A percentile compares a stretch with the other conserved stretches of the same genome.
phyloP scores from a whole-genome alignment of 1,140 invertebrate genomes.

The Drosophila tropicalis region DNA sequence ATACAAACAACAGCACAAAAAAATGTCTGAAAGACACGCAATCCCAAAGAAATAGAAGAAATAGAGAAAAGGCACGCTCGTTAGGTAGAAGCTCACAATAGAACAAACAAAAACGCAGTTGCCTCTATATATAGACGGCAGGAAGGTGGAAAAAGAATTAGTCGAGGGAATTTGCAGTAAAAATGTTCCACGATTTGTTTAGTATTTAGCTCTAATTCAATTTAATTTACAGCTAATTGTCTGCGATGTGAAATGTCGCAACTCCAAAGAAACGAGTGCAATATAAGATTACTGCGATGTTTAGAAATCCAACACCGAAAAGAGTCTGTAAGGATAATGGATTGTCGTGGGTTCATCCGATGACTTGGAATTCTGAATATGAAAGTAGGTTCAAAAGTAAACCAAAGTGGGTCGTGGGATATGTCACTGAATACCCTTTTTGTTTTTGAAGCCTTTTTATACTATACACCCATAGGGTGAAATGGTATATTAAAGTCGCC shows the following conservation, averaged over 20 bases:
- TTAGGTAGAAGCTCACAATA: conserved; percentile 38
- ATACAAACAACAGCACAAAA: conserved; percentile 38
- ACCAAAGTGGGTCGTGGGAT: too few species aligned
- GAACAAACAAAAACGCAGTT: conserved; percentile 31
- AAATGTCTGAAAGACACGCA: conserved; percentile 72
- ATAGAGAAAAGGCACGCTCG: conserved; percentile 38
- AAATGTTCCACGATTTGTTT: conserved; percentile 36
- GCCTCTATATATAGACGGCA: conserved; percentile 11
- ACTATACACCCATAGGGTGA: too few species aligned
- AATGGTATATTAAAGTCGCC: too few species aligned
- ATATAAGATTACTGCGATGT: conserved; percentile 45
- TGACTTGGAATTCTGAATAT: too few species aligned
- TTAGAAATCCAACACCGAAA: conserved; percentile 30
- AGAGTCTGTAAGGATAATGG: conserved; percentile 19
- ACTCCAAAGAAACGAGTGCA: conserved; percentile 38
- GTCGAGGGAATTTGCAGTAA: not conserved
- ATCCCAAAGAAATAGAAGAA: conserved; percentile 40
- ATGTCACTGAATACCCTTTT: too few species aligned
- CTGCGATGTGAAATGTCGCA: conserved; percentile 30
- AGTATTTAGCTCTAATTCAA: conserved; percentile 55
- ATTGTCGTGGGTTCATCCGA: not conserved
- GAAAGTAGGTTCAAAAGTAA: too few species aligned
- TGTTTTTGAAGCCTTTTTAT: too few species aligned
- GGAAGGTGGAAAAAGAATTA: not conserved
- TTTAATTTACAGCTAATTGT: conserved; percentile 70